phyloP scores from a whole-genome alignment of 1,140 invertebrate genomes.

The Aphaenogaster rudis region DNA sequence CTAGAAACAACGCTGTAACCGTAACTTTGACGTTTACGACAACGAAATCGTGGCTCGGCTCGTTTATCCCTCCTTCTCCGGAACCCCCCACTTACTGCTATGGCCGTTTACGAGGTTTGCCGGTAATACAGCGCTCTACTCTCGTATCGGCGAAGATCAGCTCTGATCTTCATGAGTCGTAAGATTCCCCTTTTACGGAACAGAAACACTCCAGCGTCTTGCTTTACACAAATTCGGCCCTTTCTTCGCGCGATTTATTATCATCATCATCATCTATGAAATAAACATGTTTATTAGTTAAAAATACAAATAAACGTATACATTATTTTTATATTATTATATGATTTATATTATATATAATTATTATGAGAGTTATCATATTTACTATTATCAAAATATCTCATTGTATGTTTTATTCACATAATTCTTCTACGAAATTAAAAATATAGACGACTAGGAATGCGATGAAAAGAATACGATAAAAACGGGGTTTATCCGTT shows the following conservation, averaged over 20 bases:
- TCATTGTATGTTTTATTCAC: background rate
- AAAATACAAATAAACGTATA: constrained; percentile 9
- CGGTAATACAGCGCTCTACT: constrained; percentile 75
- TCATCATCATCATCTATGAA: background rate
- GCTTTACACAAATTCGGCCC: constrained; percentile 38
- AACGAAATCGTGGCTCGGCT: constrained; percentile 87
- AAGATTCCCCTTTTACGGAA: constrained; percentile 48
- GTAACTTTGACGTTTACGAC: constrained; percentile 88
- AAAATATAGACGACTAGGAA: background rate
- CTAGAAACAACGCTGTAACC: constrained; percentile 87
- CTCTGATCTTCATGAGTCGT: constrained; percentile 62
- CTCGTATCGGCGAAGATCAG: constrained; percentile 71
- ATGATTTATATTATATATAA: background rate
- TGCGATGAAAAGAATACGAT: background rate
- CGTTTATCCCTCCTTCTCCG: constrained; percentile 81
- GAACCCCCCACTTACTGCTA: constrained; percentile 70
- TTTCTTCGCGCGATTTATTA: background rate
- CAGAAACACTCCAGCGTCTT: constrained; percentile 32
- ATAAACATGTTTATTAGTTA: background rate
- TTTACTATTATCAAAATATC: constrained; percentile 7
- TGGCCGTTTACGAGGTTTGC: constrained; percentile 68
- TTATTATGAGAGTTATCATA: background rate
- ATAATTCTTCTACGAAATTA: background rate
- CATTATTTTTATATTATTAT: background rate
- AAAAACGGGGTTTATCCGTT: background rate